Evolutionary conservation across 2,888 invertebrate species (phyloP).

Genomic region (Volucella inflata): DNA sequence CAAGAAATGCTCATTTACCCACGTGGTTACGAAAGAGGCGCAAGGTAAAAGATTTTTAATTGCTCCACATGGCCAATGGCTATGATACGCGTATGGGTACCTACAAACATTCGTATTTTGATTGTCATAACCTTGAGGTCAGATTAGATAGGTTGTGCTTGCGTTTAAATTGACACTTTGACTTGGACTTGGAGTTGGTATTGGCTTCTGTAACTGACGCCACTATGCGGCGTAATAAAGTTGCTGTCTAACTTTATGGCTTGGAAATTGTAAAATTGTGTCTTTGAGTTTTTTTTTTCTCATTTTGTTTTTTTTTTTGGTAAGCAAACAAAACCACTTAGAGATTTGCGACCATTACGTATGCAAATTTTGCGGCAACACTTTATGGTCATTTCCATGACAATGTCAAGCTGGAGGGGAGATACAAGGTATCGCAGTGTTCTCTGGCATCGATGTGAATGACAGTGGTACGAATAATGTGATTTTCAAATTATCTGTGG

Average conservation of each 20-base stretch:
- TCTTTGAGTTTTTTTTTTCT: not conserved
- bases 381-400: too few relatives aligned
- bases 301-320: not conserved
- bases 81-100: not conserved
- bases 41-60: constrained; percentile 30
- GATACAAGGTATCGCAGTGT: too few relatives aligned
- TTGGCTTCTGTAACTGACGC: not conserved
- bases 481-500: too few relatives aligned
- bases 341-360: not conserved
- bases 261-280: constrained; percentile 10
- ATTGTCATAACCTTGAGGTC: constrained; percentile 11
- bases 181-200: too few relatives aligned
- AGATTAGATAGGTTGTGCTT: constrained; percentile 1
- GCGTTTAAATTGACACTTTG: not conserved
- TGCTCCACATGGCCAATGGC: constrained; percentile 16
- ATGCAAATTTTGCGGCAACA: too few relatives aligned
- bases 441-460: too few relatives aligned
- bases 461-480: too few relatives aligned
- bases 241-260: not conserved
- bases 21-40: constrained; percentile 16
- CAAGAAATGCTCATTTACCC: not conserved
- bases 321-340: constrained; percentile 2
- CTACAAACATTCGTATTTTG: constrained; percentile 12
- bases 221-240: constrained; percentile 18
- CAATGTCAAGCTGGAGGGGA: too few relatives aligned